phyloP scores from a whole-genome alignment of 2,888 invertebrate species.

The Temnothorax unifasciatus region DNA sequence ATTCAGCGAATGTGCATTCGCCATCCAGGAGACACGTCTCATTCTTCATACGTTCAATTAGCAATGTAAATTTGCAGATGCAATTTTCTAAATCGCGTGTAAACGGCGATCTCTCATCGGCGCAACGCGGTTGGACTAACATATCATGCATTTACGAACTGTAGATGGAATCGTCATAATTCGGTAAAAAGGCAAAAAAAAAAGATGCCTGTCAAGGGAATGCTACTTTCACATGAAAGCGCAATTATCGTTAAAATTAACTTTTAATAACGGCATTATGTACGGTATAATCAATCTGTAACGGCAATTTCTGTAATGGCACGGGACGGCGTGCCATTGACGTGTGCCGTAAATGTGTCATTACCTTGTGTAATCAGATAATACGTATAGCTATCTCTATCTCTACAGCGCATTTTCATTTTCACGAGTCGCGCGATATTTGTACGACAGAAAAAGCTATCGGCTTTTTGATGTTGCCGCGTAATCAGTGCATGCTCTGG shows the following conservation, averaged over 20 bases:
- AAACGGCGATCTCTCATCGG: constrained; percentile 15
- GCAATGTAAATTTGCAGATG: constrained; percentile 18
- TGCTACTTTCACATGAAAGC: not conserved
- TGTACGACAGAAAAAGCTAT: constrained; percentile 41
- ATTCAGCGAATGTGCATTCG: constrained; percentile 29
- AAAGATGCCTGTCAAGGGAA: not conserved
- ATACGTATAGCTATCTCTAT: constrained; percentile 33
- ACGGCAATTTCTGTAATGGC: constrained; percentile 36
- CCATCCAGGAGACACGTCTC: constrained; percentile 1
- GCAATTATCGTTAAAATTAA: constrained; percentile 28
- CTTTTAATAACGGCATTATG: not conserved
- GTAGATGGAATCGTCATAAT: not conserved
- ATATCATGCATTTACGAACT: not conserved
- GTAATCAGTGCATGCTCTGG: constrained; percentile 61
- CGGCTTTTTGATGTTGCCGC: constrained; percentile 70
- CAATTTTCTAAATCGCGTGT: constrained; percentile 7
- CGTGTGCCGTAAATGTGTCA: constrained; percentile 31
- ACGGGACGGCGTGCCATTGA: constrained; percentile 21
- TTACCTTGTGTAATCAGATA: constrained; percentile 46
- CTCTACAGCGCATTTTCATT: constrained; percentile 44
- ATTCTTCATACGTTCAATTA: constrained; percentile 33
- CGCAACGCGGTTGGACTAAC: not conserved
- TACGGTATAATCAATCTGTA: constrained; percentile 18
- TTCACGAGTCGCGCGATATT: constrained; percentile 42
- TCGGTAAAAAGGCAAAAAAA: not conserved